These are phyloP conservation scores for Pangasius krempfi DNA, from an alignment of 2,797 vertebrate species.

Conservation along the genomic window DNA sequence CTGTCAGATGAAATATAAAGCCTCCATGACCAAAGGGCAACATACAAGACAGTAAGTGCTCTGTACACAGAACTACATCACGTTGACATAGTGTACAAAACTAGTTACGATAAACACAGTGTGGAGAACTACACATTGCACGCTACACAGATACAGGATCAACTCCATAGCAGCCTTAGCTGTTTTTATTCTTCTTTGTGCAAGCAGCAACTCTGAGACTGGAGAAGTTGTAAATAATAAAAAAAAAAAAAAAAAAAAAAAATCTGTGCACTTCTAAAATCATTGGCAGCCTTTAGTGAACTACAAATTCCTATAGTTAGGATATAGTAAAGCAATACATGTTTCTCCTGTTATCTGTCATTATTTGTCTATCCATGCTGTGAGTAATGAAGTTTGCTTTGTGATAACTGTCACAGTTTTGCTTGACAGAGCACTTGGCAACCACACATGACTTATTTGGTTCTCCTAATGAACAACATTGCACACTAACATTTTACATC, in stretches of 20 bases:
- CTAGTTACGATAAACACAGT: not conserved
- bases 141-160: not conserved
- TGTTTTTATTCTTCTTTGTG: not conserved
- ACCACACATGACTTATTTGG: not conserved
- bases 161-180: not conserved
- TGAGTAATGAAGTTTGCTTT: not conserved
- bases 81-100: not conserved
- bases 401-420: not conserved
- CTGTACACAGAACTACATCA: conserved; percentile 1
- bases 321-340: not conserved
- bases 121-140: not conserved
- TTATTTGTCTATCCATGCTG: not conserved
- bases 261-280: not conserved
- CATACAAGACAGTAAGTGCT: not conserved
- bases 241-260: not conserved
- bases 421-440: not conserved
- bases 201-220: not conserved
- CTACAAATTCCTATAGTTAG: not conserved
- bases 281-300: not conserved
- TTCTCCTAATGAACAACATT: not conserved
- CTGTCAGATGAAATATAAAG: not conserved
- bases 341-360: not conserved
- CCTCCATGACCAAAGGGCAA: not conserved
- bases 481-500: conserved; percentile 17
- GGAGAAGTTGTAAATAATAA: not conserved